Conservation (phyloP, 1,140 invertebrate genomes). For the Nephotettix cincticeps region DNA sequence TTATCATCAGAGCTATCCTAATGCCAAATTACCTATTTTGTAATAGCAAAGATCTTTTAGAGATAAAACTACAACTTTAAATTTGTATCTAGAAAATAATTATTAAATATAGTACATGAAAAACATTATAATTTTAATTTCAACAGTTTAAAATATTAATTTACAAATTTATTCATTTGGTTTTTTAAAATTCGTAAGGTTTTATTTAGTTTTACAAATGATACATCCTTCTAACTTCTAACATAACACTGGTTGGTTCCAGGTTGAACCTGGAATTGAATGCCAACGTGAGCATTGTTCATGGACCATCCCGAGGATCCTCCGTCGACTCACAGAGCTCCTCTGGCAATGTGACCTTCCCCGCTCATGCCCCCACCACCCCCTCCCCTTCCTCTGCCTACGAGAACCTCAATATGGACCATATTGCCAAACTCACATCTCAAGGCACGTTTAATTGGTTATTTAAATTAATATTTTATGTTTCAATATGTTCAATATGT, state of each 20-base stretch:
- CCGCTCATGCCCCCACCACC: slow-evolving; percentile 9
- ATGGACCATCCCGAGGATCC: slow-evolving; percentile 33
- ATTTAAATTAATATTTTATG: too few relatives aligned
- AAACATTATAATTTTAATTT: too few relatives aligned
- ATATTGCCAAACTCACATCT: slow-evolving; percentile 80
- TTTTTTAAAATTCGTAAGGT: not conserved
- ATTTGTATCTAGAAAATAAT: too few relatives aligned
- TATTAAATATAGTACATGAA: too few relatives aligned
- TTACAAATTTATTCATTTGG: too few relatives aligned
- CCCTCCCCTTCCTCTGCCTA: slow-evolving; percentile 54
- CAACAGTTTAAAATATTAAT: too few relatives aligned
- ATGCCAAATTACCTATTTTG: too few relatives aligned
- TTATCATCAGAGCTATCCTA: too few relatives aligned
- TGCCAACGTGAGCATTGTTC: not conserved
- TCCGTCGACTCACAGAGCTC: slow-evolving; percentile 38
- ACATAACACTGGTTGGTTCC: not conserved
- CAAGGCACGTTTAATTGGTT: slow-evolving; percentile 66
- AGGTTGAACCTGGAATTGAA: slow-evolving; percentile 23
- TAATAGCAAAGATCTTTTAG: too few relatives aligned
- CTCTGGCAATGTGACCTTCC: slow-evolving; percentile 25
- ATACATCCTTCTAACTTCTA: not conserved
- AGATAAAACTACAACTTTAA: too few relatives aligned
- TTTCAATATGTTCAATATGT: too few relatives aligned
- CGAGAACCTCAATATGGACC: slow-evolving; percentile 89
- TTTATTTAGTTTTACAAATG: not conserved